Evolutionary conservation across 2,888 invertebrate genomes (phyloP).

Genomic region (Mongoloraphidia duomilia): DNA sequence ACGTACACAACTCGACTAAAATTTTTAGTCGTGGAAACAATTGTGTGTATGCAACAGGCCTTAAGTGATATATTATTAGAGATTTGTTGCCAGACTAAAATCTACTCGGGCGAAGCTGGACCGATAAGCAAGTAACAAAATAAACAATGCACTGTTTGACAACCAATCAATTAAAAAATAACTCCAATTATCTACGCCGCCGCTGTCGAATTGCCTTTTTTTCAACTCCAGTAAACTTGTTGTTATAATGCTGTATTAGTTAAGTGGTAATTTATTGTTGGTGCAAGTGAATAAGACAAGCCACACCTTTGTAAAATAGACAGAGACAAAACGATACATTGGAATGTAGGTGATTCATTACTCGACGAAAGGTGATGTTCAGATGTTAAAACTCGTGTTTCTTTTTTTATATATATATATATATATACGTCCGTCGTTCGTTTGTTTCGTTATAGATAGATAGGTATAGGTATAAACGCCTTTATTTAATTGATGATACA

Average conservation of each 20-base stretch:
- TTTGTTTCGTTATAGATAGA: background rate
- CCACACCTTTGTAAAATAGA: background rate
- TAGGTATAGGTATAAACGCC: background rate
- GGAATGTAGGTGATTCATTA: slow-evolving; percentile 32
- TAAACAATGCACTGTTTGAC: too few relatives aligned
- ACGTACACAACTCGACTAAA: too few relatives aligned
- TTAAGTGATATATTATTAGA: too few relatives aligned
- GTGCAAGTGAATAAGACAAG: background rate
- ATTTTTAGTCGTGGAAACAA: too few relatives aligned
- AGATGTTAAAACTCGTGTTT: slow-evolving; percentile 28
- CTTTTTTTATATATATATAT: slow-evolving; percentile 13
- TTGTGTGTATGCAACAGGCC: too few relatives aligned
- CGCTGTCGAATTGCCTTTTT: background rate
- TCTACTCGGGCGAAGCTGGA: too few relatives aligned
- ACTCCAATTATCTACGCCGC: too few relatives aligned
- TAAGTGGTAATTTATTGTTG: slow-evolving; percentile 1
- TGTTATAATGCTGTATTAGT: slow-evolving; percentile 3
- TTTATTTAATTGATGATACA: background rate
- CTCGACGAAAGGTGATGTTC: slow-evolving; percentile 30
- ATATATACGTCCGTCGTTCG: background rate
- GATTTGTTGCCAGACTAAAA: too few relatives aligned
- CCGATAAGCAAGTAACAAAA: too few relatives aligned
- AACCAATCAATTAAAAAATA: too few relatives aligned
- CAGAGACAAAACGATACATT: slow-evolving; percentile 7
- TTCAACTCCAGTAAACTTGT: slow-evolving; percentile 2